Conservation (phyloP, 1,140 invertebrate genomes). For the Neodiprion virginianus region DNA sequence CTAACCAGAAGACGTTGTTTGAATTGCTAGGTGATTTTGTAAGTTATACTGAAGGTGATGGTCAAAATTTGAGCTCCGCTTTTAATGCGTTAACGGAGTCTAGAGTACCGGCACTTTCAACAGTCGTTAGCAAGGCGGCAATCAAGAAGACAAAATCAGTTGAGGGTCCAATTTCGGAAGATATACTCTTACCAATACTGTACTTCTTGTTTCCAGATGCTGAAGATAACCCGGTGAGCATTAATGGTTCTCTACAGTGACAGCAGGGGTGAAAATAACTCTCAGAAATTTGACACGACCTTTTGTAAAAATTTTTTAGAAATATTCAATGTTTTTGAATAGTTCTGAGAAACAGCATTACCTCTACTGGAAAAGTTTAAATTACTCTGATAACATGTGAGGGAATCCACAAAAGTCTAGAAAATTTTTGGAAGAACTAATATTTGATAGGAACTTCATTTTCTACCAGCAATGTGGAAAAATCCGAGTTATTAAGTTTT, state of each 20-base stretch:
- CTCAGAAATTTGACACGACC: too few species aligned
- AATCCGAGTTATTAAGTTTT: too few species aligned
- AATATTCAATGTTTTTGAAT: too few species aligned
- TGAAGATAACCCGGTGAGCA: conserved; percentile 66
- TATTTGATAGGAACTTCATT: too few species aligned
- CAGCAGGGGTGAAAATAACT: too few species aligned
- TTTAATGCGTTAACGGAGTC: conserved; percentile 66
- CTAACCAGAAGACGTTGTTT: conserved; percentile 58
- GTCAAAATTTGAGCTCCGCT: conserved; percentile 52
- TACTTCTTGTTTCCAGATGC: conserved; percentile 92
- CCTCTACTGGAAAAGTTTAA: too few species aligned
- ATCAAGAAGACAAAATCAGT: conserved; percentile 58
- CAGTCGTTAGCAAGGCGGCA: conserved; percentile 56
- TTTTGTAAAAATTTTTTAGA: too few species aligned
- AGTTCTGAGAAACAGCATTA: too few species aligned
- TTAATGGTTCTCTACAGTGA: conserved; percentile 11
- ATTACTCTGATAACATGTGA: too few species aligned
- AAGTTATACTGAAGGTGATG: conserved; percentile 42
- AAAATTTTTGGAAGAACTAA: too few species aligned
- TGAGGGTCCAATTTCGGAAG: conserved; percentile 78
- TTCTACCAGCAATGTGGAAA: too few species aligned
- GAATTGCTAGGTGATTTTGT: conserved; percentile 67
- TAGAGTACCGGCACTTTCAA: conserved; percentile 64
- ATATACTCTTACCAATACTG: conserved; percentile 78
- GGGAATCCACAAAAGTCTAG: too few species aligned